Conservation (phyloP, 2,888 invertebrate genomes). For the Seladonia tumulorum region DNA sequence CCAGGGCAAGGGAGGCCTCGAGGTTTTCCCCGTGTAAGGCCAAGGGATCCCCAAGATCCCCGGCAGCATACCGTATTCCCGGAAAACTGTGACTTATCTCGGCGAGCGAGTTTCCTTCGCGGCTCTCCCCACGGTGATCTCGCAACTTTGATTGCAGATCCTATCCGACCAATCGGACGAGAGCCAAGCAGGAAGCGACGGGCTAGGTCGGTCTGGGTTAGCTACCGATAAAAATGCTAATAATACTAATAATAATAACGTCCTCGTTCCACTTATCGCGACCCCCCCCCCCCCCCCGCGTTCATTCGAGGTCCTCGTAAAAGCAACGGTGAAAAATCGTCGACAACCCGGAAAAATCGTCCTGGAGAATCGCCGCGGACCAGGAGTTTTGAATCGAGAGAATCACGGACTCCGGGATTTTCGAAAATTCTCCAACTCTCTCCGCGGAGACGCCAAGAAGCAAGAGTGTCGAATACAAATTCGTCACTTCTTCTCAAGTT, state of each 20-base stretch:
- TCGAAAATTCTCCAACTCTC: not conserved
- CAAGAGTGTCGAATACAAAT: not conserved
- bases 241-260: constrained; percentile 8
- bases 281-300: not conserved
- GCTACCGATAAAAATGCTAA: constrained; percentile 8
- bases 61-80: not conserved
- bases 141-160: constrained; percentile 8
- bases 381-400: not conserved
- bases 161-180: constrained; percentile 1
- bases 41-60: not conserved
- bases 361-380: not conserved
- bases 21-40: not conserved
- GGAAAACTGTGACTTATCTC: constrained; percentile 15
- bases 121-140: not conserved
- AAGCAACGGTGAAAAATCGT: not conserved
- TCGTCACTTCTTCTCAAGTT: not conserved
- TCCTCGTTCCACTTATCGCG: constrained; percentile 1
- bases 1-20: not conserved
- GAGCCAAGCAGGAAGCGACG: not conserved
- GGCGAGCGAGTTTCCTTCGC: constrained; percentile 4
- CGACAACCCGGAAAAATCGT: not conserved
- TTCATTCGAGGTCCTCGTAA: not conserved
- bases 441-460: not conserved
- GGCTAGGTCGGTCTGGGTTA: not conserved
- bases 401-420: not conserved